These are phyloP conservation scores for Magallana nippona DNA, from an alignment of 2,888 invertebrate species.

Conservation along the genomic window DNA sequence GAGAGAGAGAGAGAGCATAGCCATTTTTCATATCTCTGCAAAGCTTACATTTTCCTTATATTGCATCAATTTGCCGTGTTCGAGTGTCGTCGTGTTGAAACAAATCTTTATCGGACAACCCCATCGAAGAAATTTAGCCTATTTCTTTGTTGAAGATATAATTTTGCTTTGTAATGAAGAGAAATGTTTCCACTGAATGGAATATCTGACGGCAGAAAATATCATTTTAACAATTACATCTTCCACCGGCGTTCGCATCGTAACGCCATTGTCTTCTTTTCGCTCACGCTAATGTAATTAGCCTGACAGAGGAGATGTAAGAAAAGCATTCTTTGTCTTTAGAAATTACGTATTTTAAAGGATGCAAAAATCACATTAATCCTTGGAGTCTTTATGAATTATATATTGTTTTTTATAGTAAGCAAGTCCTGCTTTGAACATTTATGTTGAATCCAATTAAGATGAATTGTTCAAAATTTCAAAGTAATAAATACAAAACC, in stretches of 20 bases:
- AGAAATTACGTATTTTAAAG: not conserved
- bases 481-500: too few species aligned
- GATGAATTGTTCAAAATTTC: too few species aligned
- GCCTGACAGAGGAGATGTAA: not conserved
- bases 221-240: constrained; percentile 21
- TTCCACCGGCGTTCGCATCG: not conserved
- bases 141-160: constrained; percentile 8
- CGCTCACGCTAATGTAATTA: constrained; percentile 17
- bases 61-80: too few species aligned
- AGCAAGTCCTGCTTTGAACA: too few species aligned
- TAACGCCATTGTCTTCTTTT: not conserved
- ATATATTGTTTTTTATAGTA: too few species aligned
- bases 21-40: too few species aligned
- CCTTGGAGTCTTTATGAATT: too few species aligned
- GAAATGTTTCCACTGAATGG: constrained; percentile 8
- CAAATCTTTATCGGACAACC: not conserved
- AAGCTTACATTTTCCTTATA: too few species aligned
- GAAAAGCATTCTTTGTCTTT: not conserved
- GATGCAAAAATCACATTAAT: too few species aligned
- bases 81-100: constrained; percentile 2
- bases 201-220: constrained; percentile 4
- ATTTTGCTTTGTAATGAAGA: constrained; percentile 15
- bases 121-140: not conserved
- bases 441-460: too few species aligned
- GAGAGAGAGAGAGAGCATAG: too few species aligned